Conservation (phyloP, 2,888 invertebrate genomes). For the Ctenicera cuprea region DNA sequence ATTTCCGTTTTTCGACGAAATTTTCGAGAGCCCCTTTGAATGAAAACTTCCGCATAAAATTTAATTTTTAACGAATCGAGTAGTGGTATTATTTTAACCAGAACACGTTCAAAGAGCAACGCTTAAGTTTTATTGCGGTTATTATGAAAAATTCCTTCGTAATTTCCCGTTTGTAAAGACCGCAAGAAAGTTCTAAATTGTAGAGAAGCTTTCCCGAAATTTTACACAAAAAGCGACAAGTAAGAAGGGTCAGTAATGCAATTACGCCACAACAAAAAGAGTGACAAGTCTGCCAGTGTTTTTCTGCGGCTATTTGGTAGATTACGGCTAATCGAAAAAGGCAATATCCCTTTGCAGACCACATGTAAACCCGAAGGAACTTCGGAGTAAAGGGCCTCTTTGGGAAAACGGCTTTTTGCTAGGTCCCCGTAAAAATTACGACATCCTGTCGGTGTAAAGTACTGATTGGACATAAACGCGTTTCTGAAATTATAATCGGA, state of each 20-base stretch:
- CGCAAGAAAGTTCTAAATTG: slow-evolving; percentile 40
- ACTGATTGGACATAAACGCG: slow-evolving; percentile 23
- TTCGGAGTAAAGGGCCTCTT: slow-evolving; percentile 13
- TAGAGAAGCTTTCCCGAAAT: slow-evolving; percentile 39
- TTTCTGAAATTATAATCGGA: slow-evolving; percentile 24
- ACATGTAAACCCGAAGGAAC: slow-evolving; percentile 29
- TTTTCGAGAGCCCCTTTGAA: background rate
- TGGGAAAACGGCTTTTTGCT: slow-evolving; percentile 18
- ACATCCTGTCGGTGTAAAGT: slow-evolving; percentile 5
- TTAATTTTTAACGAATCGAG: slow-evolving; percentile 22
- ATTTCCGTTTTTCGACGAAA: background rate
- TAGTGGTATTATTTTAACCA: slow-evolving; percentile 19
- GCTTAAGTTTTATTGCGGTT: slow-evolving; percentile 42
- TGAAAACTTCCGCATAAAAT: slow-evolving; percentile 6
- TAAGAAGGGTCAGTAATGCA: slow-evolving; percentile 43
- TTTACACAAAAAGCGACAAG: slow-evolving; percentile 42
- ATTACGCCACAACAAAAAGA: slow-evolving; percentile 41
- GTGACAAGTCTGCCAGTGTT: slow-evolving; percentile 39
- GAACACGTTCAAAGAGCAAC: slow-evolving; percentile 19
- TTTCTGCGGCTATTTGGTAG: slow-evolving; percentile 41
- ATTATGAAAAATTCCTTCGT: slow-evolving; percentile 37
- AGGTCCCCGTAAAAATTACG: slow-evolving; percentile 10
- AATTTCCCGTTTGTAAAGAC: slow-evolving; percentile 36
- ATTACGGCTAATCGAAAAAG: slow-evolving; percentile 42
- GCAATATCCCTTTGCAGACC: slow-evolving; percentile 34